Conservation (phyloP, 2,113 vertebrate genomes). For the Taxidea taxus region DNA sequence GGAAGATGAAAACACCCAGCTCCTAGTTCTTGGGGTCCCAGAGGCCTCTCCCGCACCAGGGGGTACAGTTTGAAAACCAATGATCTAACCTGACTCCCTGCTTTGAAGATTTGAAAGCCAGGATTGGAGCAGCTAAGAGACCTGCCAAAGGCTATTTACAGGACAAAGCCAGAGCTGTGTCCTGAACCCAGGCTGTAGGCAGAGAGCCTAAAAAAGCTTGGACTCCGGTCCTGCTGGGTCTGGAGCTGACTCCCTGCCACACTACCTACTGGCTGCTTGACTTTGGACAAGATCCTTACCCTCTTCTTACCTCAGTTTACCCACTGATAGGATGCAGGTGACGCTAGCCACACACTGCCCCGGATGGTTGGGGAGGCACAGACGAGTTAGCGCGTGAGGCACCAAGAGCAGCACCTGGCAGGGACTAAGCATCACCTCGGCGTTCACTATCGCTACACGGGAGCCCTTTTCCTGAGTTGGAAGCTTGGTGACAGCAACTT, state of each 20-base stretch:
- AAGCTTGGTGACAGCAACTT: background rate
- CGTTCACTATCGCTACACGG: fast-evolving
- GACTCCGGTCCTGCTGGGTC: background rate
- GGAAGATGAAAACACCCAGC: background rate
- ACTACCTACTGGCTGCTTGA: background rate
- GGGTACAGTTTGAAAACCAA: background rate
- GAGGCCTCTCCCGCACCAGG: background rate
- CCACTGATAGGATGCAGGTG: background rate
- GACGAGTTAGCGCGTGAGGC: fast-evolving
- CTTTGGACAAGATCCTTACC: background rate
- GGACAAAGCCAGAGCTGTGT: background rate
- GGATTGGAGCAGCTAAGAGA: background rate
- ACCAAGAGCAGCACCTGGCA: fast-evolving
- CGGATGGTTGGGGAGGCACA: fast-evolving
- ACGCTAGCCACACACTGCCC: too few species aligned
- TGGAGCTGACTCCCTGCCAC: background rate
- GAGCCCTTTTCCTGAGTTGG: background rate
- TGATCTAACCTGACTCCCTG: background rate
- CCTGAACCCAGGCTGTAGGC: background rate
- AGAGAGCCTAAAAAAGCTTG: background rate
- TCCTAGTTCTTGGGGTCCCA: background rate
- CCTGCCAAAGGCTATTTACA: too few species aligned
- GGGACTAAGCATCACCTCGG: fast-evolving
- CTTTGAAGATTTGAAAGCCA: background rate
- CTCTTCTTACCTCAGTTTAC: background rate